Base-by-base conservation (phyloP, 1,140 invertebrate species). In the Drosophila arawakana region DNA sequence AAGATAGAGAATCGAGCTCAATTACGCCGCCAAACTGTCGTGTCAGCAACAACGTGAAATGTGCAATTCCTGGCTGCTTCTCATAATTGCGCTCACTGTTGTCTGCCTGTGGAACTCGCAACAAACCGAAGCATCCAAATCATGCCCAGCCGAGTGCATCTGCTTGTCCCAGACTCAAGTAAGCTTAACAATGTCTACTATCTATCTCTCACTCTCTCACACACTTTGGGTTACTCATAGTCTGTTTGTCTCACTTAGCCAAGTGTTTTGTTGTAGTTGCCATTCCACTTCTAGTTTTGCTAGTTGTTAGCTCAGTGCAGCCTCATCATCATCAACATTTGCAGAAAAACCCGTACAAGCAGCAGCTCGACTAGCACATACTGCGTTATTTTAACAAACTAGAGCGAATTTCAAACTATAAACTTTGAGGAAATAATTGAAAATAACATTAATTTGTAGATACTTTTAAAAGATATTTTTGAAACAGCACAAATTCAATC, bases 91-190 rank as follows among this genome's bases (percentile, higher is more conserved):
- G 81, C 90, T 92, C 79, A 83, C 84, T 85, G 89, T 91, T 89
- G 91, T 91, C 91, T 92, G 91, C 90, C 91, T 91, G 85, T 92
- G 91, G 91, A 92, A 92, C 81, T 91, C 89, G 81, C 91, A 91
- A 89, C 83, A 90, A 80, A 86, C 81, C 81, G 91, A 92, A 91
- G 83, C 91, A 89, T 91, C 90, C 78, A 91, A 92, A 90, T 92
- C 91, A 91, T 97, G 96, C 89, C 95, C 95, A 72, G 92, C 94
- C 76, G 95, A 96, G 93, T 97, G 96, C 93, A 96, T 97, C 90
- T 97, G 96, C 91, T 94, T 97, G 46, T 96, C 96, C 55, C 95
- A 96, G 83, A 96, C 96, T 80, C 96, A 97, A 95, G 96, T 96
- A 94, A 93, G 80, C 83, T 88, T 89, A 88, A 88, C 83, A 88